Conservation (phyloP, 2,888 invertebrate species). For the Sinohyriopsis cumingii region DNA sequence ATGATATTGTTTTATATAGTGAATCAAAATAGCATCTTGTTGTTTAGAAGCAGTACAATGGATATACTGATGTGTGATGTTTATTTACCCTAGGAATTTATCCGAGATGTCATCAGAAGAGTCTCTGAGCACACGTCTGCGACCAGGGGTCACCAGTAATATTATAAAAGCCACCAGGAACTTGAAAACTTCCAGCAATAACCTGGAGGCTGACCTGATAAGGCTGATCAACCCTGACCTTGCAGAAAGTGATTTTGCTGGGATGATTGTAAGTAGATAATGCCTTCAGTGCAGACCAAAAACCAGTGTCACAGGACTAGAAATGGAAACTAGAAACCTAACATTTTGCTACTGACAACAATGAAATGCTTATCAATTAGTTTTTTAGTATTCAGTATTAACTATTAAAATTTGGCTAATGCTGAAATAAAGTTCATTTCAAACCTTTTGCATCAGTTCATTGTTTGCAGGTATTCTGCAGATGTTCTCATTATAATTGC, state of each 20-base stretch:
- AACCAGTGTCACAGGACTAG: no score
- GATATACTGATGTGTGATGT: background rate
- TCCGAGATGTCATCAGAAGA: constrained; percentile 66
- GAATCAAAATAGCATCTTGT: no score
- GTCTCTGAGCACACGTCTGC: constrained; percentile 56
- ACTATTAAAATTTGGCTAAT: background rate
- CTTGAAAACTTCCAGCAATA: constrained; percentile 67
- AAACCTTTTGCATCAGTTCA: background rate
- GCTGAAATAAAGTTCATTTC: background rate
- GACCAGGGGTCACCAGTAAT: constrained; percentile 52
- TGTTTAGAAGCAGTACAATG: background rate
- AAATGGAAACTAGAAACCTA: background rate
- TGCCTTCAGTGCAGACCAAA: background rate
- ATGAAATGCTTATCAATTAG: background rate
- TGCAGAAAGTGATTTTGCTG: constrained; percentile 55
- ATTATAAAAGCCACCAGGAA: constrained; percentile 19
- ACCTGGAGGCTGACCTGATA: constrained; percentile 88
- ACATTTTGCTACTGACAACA: background rate
- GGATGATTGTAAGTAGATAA: constrained; percentile 33
- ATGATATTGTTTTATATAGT: no score
- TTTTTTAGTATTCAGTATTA: background rate
- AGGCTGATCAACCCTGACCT: constrained; percentile 82
- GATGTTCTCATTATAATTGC: no score
- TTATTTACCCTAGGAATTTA: constrained; percentile 49
- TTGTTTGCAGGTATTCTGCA: no score